Percentiles rank a stretch among this genome's conserved stretches.
Conservation (phyloP, 2,113 vertebrate species). For the Rhinoderma darwinii region DNA sequence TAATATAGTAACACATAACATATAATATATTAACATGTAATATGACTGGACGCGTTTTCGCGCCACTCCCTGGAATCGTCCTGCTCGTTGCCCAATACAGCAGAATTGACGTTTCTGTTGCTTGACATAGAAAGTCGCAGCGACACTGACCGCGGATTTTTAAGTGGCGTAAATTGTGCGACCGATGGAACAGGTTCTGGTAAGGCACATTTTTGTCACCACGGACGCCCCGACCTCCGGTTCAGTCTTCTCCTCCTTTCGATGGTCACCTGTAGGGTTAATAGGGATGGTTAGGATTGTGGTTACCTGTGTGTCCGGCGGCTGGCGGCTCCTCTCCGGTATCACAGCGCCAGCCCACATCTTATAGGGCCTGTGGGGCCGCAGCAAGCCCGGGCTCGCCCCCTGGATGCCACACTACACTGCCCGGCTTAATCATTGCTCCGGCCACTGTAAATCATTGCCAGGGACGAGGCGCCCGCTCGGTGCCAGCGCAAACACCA, state of each 20-base stretch:
- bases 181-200: background rate
- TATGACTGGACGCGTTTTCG: too few relatives aligned
- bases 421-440: constrained; percentile 57
- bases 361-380: constrained; percentile 18
- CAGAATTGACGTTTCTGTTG: too few relatives aligned
- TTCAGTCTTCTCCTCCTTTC: background rate
- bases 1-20: too few relatives aligned
- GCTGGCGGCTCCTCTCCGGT: background rate
- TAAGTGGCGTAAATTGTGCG: background rate
- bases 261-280: background rate
- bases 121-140: too few relatives aligned
- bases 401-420: background rate
- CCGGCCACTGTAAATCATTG: constrained; percentile 63
- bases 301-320: background rate
- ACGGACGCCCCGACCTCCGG: too few relatives aligned
- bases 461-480: constrained; percentile 54
- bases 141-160: too few relatives aligned
- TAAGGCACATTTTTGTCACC: too few relatives aligned
- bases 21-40: too few relatives aligned
- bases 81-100: too few relatives aligned
- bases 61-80: too few relatives aligned
- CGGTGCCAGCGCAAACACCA: constrained; percentile 55
- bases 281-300: background rate
- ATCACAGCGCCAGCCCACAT: background rate
- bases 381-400: constrained; percentile 54